Evolutionary conservation across 2,888 invertebrate species (phyloP).

Genomic region (Alentia gelatinosa): DNA sequence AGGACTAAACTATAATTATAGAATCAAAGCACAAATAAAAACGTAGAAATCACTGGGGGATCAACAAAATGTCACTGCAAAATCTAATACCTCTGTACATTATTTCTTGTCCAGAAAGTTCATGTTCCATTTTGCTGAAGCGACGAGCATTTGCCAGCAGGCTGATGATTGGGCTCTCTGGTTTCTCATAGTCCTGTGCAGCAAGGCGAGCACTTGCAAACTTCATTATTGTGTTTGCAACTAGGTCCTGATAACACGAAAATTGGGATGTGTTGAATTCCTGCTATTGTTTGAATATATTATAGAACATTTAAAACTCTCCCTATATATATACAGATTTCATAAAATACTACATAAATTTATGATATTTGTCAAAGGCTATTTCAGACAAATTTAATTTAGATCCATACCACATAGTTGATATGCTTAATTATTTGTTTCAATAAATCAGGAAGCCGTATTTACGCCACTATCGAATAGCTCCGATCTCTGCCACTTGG

Average conservation of each 20-base stretch:
- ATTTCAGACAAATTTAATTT: no score
- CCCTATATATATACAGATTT: no score
- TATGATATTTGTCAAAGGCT: no score
- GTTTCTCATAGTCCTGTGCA: neutral
- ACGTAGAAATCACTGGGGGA: neutral
- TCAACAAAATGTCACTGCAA: neutral
- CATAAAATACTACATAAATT: no score
- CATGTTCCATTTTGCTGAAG: neutral
- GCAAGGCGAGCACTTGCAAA: neutral
- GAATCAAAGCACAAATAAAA: neutral
- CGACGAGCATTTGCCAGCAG: neutral
- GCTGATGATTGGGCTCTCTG: neutral
- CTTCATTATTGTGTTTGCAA: neutral
- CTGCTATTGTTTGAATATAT: no score
- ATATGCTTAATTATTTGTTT: no score
- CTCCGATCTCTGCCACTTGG: no score
- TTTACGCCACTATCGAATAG: no score
- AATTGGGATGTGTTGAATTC: no score
- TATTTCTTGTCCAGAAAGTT: neutral
- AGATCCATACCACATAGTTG: no score
- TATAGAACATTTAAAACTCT: no score
- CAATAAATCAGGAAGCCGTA: no score
- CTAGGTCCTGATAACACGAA: neutral
- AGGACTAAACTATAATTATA: neutral
- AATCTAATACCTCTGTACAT: neutral